Base-by-base conservation (phyloP, 2,888 invertebrate species). In the Calliscelio sp. region DNA sequence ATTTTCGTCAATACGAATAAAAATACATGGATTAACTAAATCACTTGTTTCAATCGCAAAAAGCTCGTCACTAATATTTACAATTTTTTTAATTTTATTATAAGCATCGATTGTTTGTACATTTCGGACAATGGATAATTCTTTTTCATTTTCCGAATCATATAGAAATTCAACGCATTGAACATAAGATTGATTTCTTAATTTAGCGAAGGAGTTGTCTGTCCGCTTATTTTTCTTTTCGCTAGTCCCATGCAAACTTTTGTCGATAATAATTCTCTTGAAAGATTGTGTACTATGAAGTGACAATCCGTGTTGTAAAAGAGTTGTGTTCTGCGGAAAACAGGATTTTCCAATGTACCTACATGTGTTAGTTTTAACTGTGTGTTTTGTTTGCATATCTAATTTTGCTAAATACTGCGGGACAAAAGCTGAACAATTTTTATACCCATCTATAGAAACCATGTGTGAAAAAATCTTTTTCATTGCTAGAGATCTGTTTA, bases 161-260 rank as follows among this genome's bases (percentile, higher is more conserved):
- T 28, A 7, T 16, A 65, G 6, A 22, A 65, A 65, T 46, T 65
- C 65, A 7, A 18, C 18, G 11, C 44, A 28, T 65, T 46, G 25
- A 14, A 65, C 14, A 18, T 46, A 46, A n/a, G 2, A 7, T 6
- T 65, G 1, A 35, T 66, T 16, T 4, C 22, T 18, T 20, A 66
- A n/a, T 22, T 51, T 2, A 22, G 35, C 66, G 16, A 66, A 51
- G 8, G 66, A 66, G n/a, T 51, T 51, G n/a, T 51, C 35, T 4
- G 66, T 35, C 3, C 51, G 66, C 11, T 22, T 51, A 1, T 51
- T 51, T 16, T 32, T 0, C n/a, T 51, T 66, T 20, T 11, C 3
- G 7, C 51, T 32, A 0, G 51, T 35, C 1, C 16, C 22, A 18
- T 51, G 51, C 20, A 66, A 49, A 16, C 51, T 51, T 14, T 66